Evolutionary conservation across 2,113 vertebrate species (phyloP).

Genomic region (Asarcornis scutulata): DNA sequence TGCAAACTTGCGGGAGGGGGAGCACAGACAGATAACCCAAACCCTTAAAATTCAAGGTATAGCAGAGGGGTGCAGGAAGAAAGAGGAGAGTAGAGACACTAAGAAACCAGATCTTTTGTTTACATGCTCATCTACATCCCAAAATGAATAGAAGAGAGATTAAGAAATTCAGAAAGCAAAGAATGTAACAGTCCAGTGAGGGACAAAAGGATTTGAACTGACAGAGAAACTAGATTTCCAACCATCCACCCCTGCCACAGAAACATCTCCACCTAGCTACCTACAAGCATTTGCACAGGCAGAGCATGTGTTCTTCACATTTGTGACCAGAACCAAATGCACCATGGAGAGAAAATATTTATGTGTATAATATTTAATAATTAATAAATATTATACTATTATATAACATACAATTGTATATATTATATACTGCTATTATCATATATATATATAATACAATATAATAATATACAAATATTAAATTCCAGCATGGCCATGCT

Average conservation of each 20-base stretch:
- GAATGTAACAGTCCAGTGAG: conserved; percentile 61
- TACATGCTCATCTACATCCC: conserved; percentile 62
- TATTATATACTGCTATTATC: too few relatives aligned
- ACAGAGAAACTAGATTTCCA: not conserved
- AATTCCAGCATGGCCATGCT: not conserved
- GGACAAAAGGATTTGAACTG: not conserved
- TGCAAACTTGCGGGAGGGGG: not conserved
- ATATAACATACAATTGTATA: too few relatives aligned
- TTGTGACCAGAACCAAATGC: not conserved
- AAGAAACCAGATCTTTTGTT: conserved; percentile 51
- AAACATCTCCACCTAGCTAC: not conserved
- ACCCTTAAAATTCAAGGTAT: not conserved
- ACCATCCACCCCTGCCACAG: not conserved
- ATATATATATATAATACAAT: too few relatives aligned
- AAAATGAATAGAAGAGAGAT: conserved; percentile 33
- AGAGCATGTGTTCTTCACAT: not conserved
- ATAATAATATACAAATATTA: not conserved
- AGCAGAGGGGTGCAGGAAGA: not conserved
- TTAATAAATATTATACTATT: too few relatives aligned
- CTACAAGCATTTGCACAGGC: not conserved
- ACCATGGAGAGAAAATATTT: conserved; percentile 4
- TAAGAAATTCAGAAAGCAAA: conserved; percentile 56
- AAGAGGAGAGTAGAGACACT: not conserved
- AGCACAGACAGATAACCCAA: too few relatives aligned
- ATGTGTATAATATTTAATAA: too few relatives aligned